Evolutionary conservation across 2,797 vertebrate genomes (phyloP).

Genomic region (Pagetopsis macropterus): DNA sequence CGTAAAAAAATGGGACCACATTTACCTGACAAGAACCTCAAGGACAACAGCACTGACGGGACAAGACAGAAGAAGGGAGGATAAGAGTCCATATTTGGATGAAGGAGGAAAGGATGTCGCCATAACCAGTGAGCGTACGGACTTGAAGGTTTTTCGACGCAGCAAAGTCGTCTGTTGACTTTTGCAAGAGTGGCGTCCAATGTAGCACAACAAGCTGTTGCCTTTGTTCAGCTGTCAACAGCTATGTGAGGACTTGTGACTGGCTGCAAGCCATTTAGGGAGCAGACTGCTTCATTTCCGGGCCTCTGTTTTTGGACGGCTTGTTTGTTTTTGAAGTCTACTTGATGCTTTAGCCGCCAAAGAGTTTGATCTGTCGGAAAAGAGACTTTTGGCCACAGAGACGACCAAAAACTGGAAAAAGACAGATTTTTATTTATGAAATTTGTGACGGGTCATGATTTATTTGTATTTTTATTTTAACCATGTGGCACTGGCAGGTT

Average conservation of each 20-base stretch:
- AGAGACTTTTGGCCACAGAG: not conserved
- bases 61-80: conserved; percentile 8
- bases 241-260: conserved; percentile 21
- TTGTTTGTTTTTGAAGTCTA: conserved; percentile 22
- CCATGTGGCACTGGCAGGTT: conserved; percentile 30
- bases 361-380: not conserved
- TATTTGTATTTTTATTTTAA: not conserved
- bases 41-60: conserved; percentile 26
- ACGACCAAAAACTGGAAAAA: conserved; percentile 49
- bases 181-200: conserved; percentile 3
- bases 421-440: conserved; percentile 49
- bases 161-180: conserved; percentile 2
- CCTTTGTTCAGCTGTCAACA: conserved; percentile 37
- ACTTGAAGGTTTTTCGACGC: conserved; percentile 29
- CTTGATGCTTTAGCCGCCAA: conserved; percentile 5
- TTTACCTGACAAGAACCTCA: conserved; percentile 43
- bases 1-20: conserved; percentile 1
- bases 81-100: conserved; percentile 47
- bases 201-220: not conserved
- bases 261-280: conserved; percentile 3
- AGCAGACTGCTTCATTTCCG: conserved; percentile 4
- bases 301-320: not conserved
- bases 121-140: conserved; percentile 8
- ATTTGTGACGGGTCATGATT: conserved; percentile 32
- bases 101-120: conserved; percentile 19